Base-by-base conservation (phyloP, 2,797 vertebrate genomes). In the Arrhamphus sclerolepis region DNA sequence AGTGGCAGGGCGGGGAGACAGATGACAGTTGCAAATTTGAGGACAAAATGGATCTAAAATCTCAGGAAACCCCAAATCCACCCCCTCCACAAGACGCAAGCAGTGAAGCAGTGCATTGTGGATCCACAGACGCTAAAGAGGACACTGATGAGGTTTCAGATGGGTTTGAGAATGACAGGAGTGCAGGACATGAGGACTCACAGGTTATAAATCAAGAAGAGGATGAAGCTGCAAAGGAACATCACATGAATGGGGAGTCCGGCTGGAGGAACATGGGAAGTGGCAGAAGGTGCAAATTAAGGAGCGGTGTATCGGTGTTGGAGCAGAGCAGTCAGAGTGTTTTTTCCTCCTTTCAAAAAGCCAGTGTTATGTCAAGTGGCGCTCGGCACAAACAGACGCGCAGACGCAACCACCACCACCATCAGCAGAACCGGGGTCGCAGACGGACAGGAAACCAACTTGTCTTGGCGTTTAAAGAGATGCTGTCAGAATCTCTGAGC, bases 371-470 rank as follows among this genome's bases (percentile, higher is more conserved):
- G 21, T 87, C 91, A 2, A 81, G 92, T 6, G 87, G 92, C 0
- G 85, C 90, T 49, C 91, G 93, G 65, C 94, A 96, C 82, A 94
- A 94, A 56, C 92, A 92, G 69, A 71, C 89, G 17, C 91, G 92
- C 63, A 84, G 91, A 54, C 87, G 93, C 22, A 93, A 90, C 80
- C 89, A 92, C 64, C 90, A 92, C 50, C 92, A 94, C 58, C 83
- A 92, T 69, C 91, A 89, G 69, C 89, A 91, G 72, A 84, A 80
- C 44, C 85, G 91, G 0, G 72, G 82, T 16, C 82, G 88, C 47
- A 75, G 91, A 70, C 78, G 80, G 46, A 89, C 87, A 0, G 89
- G 92, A 31, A 89, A 87, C 47, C 92, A 92, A 66, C 75, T 93
- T 1, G 19, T 89, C 44, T 60, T 80, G 2, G 86, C 89, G 7